Evolutionary conservation across 2,113 vertebrate genomes (phyloP).

Genomic region (Sialia sialis): DNA sequence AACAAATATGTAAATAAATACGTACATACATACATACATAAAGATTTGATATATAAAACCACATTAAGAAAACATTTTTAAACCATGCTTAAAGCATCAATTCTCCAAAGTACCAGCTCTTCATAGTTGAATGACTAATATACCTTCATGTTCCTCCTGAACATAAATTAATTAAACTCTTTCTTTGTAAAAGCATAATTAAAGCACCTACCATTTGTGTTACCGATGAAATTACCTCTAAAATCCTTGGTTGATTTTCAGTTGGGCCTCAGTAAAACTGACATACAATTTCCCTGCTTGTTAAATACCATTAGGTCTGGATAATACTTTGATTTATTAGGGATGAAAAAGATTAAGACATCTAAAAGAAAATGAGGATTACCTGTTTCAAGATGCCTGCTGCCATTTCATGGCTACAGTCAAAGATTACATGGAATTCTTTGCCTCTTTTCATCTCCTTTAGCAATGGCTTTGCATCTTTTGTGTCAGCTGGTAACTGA

Average conservation of each 20-base stretch:
- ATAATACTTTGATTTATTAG: not conserved
- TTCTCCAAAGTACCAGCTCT: not conserved
- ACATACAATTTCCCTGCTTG: not conserved
- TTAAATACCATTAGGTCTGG: not conserved
- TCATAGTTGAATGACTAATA: not conserved
- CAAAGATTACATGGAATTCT: slow-evolving; percentile 98
- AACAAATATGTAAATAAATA: not conserved
- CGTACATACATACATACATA: not conserved
- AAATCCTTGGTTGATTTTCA: not conserved
- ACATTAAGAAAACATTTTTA: not conserved
- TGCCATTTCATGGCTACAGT: slow-evolving; percentile 97
- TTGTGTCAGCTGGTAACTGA: slow-evolving; percentile 91
- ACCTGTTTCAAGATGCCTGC: slow-evolving; percentile 98
- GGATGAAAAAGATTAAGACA: not conserved
- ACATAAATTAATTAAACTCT: not conserved
- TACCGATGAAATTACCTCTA: not conserved
- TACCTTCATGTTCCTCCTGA: not conserved
- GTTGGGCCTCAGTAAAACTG: not conserved
- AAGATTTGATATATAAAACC: not conserved
- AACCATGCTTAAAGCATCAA: not conserved
- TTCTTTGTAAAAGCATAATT: not conserved
- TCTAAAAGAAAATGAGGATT: slow-evolving; percentile 26
- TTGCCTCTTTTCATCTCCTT: slow-evolving; percentile 99
- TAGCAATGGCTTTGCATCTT: slow-evolving; percentile 94
- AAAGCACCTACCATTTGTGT: not conserved